Evolutionary conservation across 2,888 invertebrate species (phyloP).

Genomic region (Drosophila anceps): DNA sequence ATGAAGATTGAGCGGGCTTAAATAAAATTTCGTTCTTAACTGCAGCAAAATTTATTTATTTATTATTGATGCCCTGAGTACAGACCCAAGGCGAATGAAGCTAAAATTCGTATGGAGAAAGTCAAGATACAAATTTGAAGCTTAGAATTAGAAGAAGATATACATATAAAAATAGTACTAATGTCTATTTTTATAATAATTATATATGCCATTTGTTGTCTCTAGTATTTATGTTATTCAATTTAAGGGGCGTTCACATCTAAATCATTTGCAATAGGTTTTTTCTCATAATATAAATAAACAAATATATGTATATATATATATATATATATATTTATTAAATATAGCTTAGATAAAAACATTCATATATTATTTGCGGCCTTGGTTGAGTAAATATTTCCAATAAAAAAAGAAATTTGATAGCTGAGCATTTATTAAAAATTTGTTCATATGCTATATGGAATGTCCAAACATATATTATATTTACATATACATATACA

Average conservation of each 20-base stretch:
- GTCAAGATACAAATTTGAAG: not conserved
- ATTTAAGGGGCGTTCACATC: constrained; percentile 5
- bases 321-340: not conserved
- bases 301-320: not conserved
- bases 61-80: not conserved
- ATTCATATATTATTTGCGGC: not conserved
- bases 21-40: not conserved
- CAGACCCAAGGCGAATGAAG: not conserved
- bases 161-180: no score
- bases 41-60: no score
- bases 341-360: not conserved
- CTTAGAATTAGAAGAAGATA: not conserved
- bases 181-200: not conserved
- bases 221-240: not conserved
- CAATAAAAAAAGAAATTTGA: not conserved
- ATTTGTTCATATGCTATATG: not conserved
- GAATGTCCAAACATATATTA: no score
- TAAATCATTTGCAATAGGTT: not conserved
- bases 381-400: not conserved
- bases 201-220: no score
- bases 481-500: not conserved
- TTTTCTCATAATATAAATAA: not conserved
- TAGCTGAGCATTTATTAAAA: not conserved
- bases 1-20: not conserved
- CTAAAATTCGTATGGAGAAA: not conserved